These are phyloP conservation scores for Drosophila nikananu DNA, from an alignment of 1,140 invertebrate genomes.

Conservation along the genomic window DNA sequence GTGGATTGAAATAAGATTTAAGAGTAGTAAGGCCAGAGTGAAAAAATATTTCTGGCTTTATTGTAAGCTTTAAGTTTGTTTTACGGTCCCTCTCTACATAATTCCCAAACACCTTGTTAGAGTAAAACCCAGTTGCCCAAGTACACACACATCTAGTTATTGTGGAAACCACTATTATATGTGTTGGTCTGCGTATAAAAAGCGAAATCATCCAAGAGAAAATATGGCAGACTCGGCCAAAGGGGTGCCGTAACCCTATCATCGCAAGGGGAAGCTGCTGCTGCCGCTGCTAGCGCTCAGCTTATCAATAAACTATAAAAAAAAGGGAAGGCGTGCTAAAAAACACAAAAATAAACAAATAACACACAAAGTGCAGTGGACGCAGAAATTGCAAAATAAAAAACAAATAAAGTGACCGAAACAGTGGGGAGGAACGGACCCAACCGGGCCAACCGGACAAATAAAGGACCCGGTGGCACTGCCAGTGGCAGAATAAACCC, in stretches of 20 bases:
- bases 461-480: conserved; percentile 32
- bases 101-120: conserved; percentile 12
- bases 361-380: conserved; percentile 76
- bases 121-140: conserved; percentile 15
- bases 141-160: conserved; percentile 9
- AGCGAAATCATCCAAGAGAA: conserved; percentile 50
- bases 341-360: conserved; percentile 47
- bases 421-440: conserved; percentile 29
- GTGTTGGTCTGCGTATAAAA: conserved; percentile 48
- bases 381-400: conserved; percentile 78
- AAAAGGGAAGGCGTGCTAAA: conserved; percentile 31
- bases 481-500: conserved; percentile 59
- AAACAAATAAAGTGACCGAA: conserved; percentile 68
- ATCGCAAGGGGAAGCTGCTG: conserved; percentile 36
- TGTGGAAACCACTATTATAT: conserved; percentile 42
- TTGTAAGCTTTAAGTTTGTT: background rate
- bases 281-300: conserved; percentile 49
- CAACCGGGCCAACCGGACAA: conserved; percentile 29
- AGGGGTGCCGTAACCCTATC: conserved; percentile 60
- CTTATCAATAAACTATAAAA: conserved; percentile 84
- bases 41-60: too few relatives aligned
- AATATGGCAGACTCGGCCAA: conserved; percentile 48
- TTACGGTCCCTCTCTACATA: background rate
- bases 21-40: too few relatives aligned
- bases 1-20: background rate